Evolutionary conservation across 2,113 vertebrate genomes (phyloP).

Genomic region (Laticauda colubrina): DNA sequence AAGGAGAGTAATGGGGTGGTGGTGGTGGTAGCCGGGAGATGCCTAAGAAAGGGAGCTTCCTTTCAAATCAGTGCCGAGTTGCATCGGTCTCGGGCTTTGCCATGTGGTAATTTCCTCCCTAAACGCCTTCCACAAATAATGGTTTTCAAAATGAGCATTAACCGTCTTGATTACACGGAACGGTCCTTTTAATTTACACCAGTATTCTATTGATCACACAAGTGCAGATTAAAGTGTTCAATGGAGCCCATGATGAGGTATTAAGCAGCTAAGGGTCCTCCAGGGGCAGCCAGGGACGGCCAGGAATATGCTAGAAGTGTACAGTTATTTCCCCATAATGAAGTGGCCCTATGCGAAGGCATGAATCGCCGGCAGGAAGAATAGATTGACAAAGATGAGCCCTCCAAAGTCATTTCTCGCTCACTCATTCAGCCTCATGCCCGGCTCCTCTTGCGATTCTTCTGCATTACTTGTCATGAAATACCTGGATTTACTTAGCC

Average conservation of each 20-base stretch:
- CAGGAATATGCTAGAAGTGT: constrained; percentile 89
- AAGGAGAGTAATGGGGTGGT: too few species aligned
- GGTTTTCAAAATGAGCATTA: constrained; percentile 99
- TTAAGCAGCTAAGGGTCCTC: constrained; percentile 97
- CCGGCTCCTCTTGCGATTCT: constrained; percentile 82
- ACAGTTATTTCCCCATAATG: constrained; percentile 99
- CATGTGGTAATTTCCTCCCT: constrained; percentile 87
- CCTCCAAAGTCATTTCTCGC: constrained; percentile 99
- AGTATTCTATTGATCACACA: constrained; percentile 98
- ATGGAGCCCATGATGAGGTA: constrained; percentile 99
- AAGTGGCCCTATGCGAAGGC: constrained; percentile 99
- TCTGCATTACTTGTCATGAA: constrained; percentile 86
- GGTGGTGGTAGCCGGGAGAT: too few species aligned
- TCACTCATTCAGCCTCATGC: constrained; percentile 97
- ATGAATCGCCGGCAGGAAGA: constrained; percentile 96
- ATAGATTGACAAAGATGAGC: constrained; percentile 99
- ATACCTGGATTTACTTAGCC: constrained; percentile 98
- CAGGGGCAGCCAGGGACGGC: constrained; percentile 78
- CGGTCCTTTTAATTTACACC: constrained; percentile 99
- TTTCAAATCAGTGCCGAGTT: constrained; percentile 72
- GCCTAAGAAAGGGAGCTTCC: constrained; percentile 53
- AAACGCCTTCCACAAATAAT: constrained; percentile 99
- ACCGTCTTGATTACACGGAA: constrained; percentile 98
- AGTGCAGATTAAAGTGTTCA: constrained; percentile 99
- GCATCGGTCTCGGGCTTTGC: constrained; percentile 71